These are phyloP conservation scores for Metalampra italica DNA, from an alignment of 2,888 invertebrate species.

Conservation along the genomic window DNA sequence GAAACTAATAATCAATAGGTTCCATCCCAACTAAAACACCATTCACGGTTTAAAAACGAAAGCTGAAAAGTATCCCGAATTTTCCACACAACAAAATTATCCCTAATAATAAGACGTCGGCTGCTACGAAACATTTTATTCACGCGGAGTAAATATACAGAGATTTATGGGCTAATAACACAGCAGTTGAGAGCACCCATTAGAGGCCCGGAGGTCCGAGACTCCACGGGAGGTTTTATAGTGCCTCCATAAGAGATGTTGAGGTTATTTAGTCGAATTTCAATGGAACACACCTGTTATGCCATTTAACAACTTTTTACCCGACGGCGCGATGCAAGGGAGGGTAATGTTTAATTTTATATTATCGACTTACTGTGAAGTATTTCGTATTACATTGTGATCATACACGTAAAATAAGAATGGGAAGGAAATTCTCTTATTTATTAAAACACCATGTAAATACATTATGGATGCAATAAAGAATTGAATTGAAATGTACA, in stretches of 20 bases:
- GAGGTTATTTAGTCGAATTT: slow-evolving; percentile 17
- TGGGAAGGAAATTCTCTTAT: no score
- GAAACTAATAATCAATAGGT: no score
- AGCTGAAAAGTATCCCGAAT: not conserved
- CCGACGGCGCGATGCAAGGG: no score
- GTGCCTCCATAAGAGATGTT: slow-evolving; percentile 9
- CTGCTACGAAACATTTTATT: slow-evolving; percentile 10
- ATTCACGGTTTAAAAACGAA: no score
- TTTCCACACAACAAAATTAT: not conserved
- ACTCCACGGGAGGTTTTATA: not conserved
- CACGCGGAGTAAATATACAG: slow-evolving; percentile 13
- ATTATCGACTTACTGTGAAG: no score
- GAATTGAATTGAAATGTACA: no score
- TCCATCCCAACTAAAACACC: no score
- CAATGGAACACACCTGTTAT: slow-evolving; percentile 13
- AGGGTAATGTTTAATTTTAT: no score
- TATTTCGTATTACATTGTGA: no score
- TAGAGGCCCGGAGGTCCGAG: slow-evolving; percentile 7
- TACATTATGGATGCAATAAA: no score
- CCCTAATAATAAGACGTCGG: not conserved
- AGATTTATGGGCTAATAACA: slow-evolving; percentile 15
- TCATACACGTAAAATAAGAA: no score
- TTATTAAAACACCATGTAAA: no score
- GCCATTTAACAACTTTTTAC: not conserved
- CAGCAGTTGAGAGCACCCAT: slow-evolving; percentile 6